phyloP scores from a whole-genome alignment of 92 coral and sea anemone genomes.

The Hydrozoanthus gracilis region DNA sequence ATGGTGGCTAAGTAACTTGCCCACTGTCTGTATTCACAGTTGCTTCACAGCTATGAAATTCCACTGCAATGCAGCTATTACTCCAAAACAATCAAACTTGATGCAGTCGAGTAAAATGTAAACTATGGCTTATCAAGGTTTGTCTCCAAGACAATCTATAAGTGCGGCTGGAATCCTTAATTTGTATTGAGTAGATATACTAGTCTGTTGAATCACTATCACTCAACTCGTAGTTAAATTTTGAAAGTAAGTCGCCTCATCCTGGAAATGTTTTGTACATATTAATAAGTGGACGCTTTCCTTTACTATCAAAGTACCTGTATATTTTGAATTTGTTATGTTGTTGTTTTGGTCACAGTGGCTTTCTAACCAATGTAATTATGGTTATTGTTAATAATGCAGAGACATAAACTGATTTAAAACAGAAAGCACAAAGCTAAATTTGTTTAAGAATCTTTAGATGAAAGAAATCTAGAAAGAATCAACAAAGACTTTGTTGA shows the following conservation, averaged over 20 bases:
- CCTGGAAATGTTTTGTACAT: background rate
- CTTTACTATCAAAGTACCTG: slow-evolving; percentile 13
- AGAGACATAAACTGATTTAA: background rate
- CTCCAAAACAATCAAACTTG: background rate
- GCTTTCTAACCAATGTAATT: background rate
- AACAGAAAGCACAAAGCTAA: background rate
- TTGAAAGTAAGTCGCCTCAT: background rate
- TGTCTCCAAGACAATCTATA: slow-evolving; percentile 34
- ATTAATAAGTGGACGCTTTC: background rate
- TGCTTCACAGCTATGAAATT: background rate
- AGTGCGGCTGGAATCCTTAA: background rate
- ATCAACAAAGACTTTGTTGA: too few species aligned
- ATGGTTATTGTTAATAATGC: background rate
- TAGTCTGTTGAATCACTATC: background rate
- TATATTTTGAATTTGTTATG: slow-evolving; percentile 23
- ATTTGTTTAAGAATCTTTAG: background rate
- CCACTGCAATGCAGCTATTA: background rate
- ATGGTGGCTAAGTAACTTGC: background rate
- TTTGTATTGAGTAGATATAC: background rate
- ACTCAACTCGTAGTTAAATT: background rate
- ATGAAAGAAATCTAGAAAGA: too few species aligned
- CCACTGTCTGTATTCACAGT: background rate
- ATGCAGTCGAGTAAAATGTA: background rate
- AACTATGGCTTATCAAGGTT: background rate
- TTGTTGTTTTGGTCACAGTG: slow-evolving; percentile 4